Percentiles rank a stretch among this genome's conserved stretches.
phyloP scores from a whole-genome alignment of 2,113 vertebrate genomes.

The Sardina pilchardus region DNA sequence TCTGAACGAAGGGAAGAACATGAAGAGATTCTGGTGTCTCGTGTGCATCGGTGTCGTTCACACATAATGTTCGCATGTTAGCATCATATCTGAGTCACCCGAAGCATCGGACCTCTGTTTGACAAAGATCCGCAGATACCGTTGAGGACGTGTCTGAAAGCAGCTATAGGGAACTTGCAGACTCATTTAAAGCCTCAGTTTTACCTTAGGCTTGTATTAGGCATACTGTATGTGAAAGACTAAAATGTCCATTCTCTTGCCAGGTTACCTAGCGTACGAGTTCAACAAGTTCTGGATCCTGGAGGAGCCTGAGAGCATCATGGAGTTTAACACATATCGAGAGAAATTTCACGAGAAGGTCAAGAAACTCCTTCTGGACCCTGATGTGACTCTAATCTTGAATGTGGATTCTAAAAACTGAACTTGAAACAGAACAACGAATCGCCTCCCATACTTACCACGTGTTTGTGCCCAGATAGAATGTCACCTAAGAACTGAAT shows the following conservation, averaged over 20 bases:
- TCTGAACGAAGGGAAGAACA: too few relatives aligned
- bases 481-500: not conserved
- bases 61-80: too few relatives aligned
- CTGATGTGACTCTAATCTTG: constrained; percentile 75
- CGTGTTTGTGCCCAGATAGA: not conserved
- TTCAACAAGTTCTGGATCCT: constrained; percentile 98
- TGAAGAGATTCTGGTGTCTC: too few relatives aligned
- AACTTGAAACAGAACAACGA: not conserved
- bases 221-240: not conserved
- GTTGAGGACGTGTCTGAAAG: too few relatives aligned
- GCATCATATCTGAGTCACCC: too few relatives aligned
- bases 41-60: too few relatives aligned
- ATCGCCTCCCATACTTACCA: not conserved
- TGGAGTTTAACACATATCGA: constrained; percentile 96
- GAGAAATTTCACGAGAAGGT: constrained; percentile 92
- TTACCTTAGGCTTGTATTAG: not conserved
- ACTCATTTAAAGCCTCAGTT: not conserved
- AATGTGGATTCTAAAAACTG: constrained; percentile 56
- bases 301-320: constrained; percentile 95
- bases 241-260: not conserved
- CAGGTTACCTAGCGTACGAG: constrained; percentile 93
- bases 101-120: too few relatives aligned
- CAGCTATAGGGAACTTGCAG: too few relatives aligned
- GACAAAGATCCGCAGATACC: too few relatives aligned
- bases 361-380: constrained; percentile 80